A percentile compares a stretch with the other conserved stretches of the same genome.
Conservation (phyloP, 2,888 invertebrate species). For the Napeogenes inachia region DNA sequence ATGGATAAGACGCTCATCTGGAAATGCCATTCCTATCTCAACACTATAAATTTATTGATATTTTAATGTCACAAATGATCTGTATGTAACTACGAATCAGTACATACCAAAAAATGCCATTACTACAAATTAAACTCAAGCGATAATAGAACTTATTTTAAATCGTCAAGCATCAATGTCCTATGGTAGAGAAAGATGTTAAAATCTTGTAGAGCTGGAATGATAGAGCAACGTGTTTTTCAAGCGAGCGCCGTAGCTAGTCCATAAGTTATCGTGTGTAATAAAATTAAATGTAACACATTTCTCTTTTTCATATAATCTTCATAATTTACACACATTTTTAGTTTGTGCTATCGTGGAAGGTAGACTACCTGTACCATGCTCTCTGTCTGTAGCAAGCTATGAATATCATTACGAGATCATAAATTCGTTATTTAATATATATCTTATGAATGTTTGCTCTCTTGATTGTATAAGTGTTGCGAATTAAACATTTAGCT, state of each 20-base stretch:
- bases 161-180: slow-evolving; percentile 24
- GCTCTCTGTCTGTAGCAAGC: slow-evolving; percentile 15
- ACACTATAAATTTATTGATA: slow-evolving; percentile 75
- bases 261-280: slow-evolving; percentile 74
- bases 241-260: slow-evolving; percentile 68
- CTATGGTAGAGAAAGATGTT: not conserved
- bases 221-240: slow-evolving; percentile 59
- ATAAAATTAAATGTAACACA: slow-evolving; percentile 78
- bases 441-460: not conserved
- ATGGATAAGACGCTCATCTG: slow-evolving; percentile 49
- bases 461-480: slow-evolving; percentile 5
- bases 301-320: slow-evolving; percentile 77
- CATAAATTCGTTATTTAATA: slow-evolving; percentile 17
- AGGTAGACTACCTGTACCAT: slow-evolving; percentile 47
- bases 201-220: slow-evolving; percentile 11
- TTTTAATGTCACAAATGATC: slow-evolving; percentile 77
- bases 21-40: slow-evolving; percentile 63
- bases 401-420: slow-evolving; percentile 22
- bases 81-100: slow-evolving; percentile 65
- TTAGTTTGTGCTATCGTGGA: slow-evolving; percentile 67
- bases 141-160: slow-evolving; percentile 32
- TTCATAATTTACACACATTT: slow-evolving; percentile 76
- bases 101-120: slow-evolving; percentile 37
- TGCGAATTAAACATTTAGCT: not conserved
- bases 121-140: slow-evolving; percentile 28